Evolutionary conservation across 2,797 vertebrate genomes (phyloP).

Genomic region (Chromobotia macracanthus): DNA sequence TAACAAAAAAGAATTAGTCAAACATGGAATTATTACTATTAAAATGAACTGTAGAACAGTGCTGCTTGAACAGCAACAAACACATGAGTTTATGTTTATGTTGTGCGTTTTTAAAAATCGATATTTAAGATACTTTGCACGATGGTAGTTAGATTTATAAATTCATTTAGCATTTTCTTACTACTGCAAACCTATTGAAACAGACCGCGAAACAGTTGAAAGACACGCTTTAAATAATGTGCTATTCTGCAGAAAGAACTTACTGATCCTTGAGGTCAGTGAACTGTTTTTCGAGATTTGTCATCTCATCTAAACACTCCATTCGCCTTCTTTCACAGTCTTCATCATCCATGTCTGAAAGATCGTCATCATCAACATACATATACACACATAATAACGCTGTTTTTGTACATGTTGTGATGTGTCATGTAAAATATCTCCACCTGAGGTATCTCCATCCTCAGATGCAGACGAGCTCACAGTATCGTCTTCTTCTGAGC

Average conservation of each 20-base stretch:
- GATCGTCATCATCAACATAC: not conserved
- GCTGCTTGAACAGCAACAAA: too few species aligned
- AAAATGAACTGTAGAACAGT: too few species aligned
- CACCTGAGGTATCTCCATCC: slow-evolving; percentile 95
- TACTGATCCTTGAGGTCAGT: slow-evolving; percentile 98
- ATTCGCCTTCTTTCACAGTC: slow-evolving; percentile 98
- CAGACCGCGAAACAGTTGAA: too few species aligned
- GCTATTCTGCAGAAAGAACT: slow-evolving; percentile 65
- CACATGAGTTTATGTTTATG: too few species aligned
- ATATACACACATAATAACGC: not conserved
- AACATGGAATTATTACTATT: too few species aligned
- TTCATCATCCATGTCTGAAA: slow-evolving; percentile 96
- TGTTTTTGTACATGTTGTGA: not conserved
- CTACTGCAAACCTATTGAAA: not conserved
- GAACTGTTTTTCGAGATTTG: slow-evolving; percentile 97
- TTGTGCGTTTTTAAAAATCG: too few species aligned
- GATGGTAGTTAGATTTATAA: too few species aligned
- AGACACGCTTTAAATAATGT: not conserved
- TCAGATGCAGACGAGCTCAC: slow-evolving; percentile 92
- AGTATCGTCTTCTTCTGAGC: slow-evolving; percentile 91
- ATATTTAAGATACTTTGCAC: too few species aligned
- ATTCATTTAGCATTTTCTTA: not conserved
- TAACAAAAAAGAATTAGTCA: too few species aligned
- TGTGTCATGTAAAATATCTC: not conserved
- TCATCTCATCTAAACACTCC: slow-evolving; percentile 99